Evolutionary conservation across 2,888 invertebrate genomes (phyloP).

Genomic region (Stenodera caucasica): DNA sequence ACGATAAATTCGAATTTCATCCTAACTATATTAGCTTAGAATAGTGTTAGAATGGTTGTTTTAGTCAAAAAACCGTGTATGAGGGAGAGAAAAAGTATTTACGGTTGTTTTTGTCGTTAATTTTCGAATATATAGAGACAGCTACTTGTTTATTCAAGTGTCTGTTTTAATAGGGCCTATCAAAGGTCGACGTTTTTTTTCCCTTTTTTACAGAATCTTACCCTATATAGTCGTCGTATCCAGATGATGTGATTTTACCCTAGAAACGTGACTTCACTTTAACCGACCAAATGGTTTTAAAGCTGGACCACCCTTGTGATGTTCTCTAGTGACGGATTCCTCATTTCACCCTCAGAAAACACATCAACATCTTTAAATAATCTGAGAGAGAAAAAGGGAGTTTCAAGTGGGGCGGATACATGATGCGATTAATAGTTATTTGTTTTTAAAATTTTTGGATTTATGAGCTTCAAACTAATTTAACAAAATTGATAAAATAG

Average conservation of each 20-base stretch:
- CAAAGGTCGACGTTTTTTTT: background rate
- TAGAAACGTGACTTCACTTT: background rate
- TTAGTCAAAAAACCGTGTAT: no score
- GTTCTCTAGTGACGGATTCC: background rate
- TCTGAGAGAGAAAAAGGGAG: background rate
- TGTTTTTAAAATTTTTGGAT: background rate
- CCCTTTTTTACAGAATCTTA: no score
- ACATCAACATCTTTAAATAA: constrained; percentile 2
- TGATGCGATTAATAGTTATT: background rate
- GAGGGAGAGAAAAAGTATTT: constrained; percentile 16
- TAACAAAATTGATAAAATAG: no score
- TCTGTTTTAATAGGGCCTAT: background rate
- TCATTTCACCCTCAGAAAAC: constrained; percentile 2
- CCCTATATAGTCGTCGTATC: no score
- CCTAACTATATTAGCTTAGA: constrained; percentile 17
- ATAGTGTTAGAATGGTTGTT: constrained; percentile 8
- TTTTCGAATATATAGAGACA: background rate
- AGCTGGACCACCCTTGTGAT: constrained; percentile 4
- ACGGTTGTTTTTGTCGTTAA: background rate
- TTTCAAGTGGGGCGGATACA: background rate
- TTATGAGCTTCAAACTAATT: no score
- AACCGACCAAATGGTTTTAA: background rate
- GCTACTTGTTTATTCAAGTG: constrained; percentile 4
- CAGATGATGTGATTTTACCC: constrained; percentile 6
- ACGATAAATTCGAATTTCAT: constrained; percentile 18